Percentiles rank a stretch among this genome's conserved stretches.
Evolutionary conservation across 2,888 invertebrate species (phyloP).

Genomic region (Bombyx huttoni): DNA sequence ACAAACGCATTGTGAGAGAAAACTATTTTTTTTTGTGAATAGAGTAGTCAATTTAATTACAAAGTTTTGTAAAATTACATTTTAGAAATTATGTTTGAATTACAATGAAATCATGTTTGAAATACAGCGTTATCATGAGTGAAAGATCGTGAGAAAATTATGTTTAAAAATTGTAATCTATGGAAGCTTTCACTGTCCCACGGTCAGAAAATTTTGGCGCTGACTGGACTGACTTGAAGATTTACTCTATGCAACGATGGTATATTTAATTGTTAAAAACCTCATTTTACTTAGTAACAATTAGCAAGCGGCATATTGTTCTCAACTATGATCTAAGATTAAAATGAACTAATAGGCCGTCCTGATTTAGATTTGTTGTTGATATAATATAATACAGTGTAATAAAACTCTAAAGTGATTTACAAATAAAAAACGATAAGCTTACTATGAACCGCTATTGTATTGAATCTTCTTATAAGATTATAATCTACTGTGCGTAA

Average conservation of each 20-base stretch:
- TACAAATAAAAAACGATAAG: neutral
- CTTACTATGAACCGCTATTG: neutral
- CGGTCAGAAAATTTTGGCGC: constrained; percentile 17
- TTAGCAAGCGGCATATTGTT: too few species aligned
- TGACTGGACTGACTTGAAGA: neutral
- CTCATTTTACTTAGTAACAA: too few species aligned
- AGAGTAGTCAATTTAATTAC: neutral
- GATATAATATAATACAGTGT: too few species aligned
- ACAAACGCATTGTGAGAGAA: neutral
- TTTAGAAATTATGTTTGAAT: constrained; percentile 20
- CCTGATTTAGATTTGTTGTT: too few species aligned
- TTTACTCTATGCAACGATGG: too few species aligned
- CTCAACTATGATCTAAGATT: too few species aligned
- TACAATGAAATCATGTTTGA: constrained; percentile 20
- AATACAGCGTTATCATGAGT: constrained; percentile 23
- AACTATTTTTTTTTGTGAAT: neutral
- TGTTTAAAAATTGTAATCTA: constrained; percentile 27
- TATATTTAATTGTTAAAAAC: too few species aligned
- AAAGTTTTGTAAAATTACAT: constrained; percentile 8
- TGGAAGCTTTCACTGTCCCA: constrained; percentile 52
- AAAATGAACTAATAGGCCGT: too few species aligned
- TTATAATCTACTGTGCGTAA: constrained; percentile 4
- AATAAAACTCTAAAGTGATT: too few species aligned
- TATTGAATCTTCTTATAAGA: constrained; percentile 6
- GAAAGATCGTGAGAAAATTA: constrained; percentile 47